Evolutionary conservation across 2,888 invertebrate genomes (phyloP).

Genomic region (Margaritifera margaritifera): DNA sequence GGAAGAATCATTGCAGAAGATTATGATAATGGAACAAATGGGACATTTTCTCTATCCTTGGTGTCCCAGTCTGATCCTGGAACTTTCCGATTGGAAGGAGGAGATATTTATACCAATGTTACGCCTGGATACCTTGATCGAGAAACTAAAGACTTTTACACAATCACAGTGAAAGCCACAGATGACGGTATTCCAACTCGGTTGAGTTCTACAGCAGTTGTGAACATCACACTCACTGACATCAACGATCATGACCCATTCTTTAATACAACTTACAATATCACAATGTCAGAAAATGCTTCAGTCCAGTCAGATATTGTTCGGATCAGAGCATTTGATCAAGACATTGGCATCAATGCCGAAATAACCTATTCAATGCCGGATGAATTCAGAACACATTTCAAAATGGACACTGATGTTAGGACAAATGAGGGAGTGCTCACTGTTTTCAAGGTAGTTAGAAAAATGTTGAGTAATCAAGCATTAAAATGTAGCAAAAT

Average conservation of each 20-base stretch:
- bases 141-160: conserved; percentile 77
- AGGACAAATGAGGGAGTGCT: conserved; percentile 17
- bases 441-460: conserved; percentile 20
- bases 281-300: conserved; percentile 22
- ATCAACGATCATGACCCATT: conserved; percentile 99
- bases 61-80: conserved; percentile 13
- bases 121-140: conserved; percentile 53
- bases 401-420: conserved; percentile 24
- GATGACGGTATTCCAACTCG: conserved; percentile 77
- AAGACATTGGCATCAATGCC: conserved; percentile 97
- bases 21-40: conserved; percentile 37
- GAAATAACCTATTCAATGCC: conserved; percentile 42
- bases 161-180: conserved; percentile 92
- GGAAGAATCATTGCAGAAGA: conserved; percentile 31
- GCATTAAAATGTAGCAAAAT: no score
- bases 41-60: conserved; percentile 16
- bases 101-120: conserved; percentile 52
- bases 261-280: conserved; percentile 75
- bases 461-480: no score
- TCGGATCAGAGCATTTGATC: conserved; percentile 89
- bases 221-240: conserved; percentile 97
- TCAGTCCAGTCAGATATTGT: conserved; percentile 12
- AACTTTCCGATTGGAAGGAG: conserved; percentile 46
- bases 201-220: conserved; percentile 87
- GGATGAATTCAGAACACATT: conserved; percentile 11